Evolutionary conservation across 30 jellyfish, hydroid and myxozoan species (phyloP), one percentile per base, ranked within the genome.

Genomic region (Hydractinia symbiolongicarpus): DNA sequence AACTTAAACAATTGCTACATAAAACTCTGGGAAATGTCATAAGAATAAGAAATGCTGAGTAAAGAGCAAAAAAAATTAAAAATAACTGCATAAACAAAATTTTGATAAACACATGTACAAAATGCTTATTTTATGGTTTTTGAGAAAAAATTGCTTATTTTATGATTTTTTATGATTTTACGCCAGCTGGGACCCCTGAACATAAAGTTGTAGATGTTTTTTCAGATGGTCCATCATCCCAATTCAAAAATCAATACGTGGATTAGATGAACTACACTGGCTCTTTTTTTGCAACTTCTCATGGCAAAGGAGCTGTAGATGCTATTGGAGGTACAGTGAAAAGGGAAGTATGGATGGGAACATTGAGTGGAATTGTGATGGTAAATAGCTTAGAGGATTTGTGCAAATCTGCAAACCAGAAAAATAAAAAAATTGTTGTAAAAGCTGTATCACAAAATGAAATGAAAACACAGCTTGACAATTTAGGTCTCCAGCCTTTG

Each of bases 251-350:
- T 58, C 69, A 58, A 16, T 58, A 11, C 44, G 69, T 58, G 69
- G 69, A 58, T 58, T 58, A 16, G 17, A 58, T 13, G 69, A 58
- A 58, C 3, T 58, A 58, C 69, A 58, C 3, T 58, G 69, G 69
- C 69, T 1, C 69, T 58, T 58, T 58, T n/a, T 58, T 58, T 58
- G 69, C 69, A 11, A 58, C 69, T 16, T 58, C 69, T 16, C 69
- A 58, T 58, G 69, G 69, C 69, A 58, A 58, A 58, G 69, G 69
- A 58, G 69, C 69, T 58, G 69, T 58, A 58, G 69, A 58, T 58
- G 69, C 69, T 3, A 58, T 58, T 58, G 69, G 69, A 58, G 19
- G 69, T 11, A 58, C 17, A 0, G 44, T 30, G 44, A 30, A 30
- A 30, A 30, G 44, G 44, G 44, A 30, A 30, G 69, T 58, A 11